Evolutionary conservation across 2,113 vertebrate species (phyloP).

Genomic region (cat (Felis catus)): DNA sequence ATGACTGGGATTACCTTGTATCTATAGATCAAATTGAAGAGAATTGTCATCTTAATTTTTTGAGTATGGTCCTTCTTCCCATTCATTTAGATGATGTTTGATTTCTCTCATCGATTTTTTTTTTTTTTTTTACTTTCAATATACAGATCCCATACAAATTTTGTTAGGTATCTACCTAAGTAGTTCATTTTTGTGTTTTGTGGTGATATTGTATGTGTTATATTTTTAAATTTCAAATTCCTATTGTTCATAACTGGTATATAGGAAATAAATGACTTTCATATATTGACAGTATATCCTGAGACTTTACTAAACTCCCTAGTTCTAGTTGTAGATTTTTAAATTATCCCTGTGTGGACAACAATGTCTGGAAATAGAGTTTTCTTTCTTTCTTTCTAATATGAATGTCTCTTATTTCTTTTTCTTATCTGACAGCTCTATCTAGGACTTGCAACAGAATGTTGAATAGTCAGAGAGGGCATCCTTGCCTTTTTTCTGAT

Average conservation of each 20-base stretch:
- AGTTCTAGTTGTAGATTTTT: not conserved
- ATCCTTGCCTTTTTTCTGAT: not conserved
- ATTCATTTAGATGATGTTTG: not conserved
- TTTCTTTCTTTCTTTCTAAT: not conserved
- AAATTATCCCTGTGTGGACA: not conserved
- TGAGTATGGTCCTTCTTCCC: not conserved
- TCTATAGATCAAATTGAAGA: not conserved
- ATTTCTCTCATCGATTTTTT: not conserved
- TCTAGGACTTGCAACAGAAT: not conserved
- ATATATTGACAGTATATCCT: not conserved
- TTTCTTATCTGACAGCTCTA: not conserved
- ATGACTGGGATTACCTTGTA: not conserved
- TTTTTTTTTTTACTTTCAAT: not conserved
- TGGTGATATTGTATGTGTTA: not conserved
- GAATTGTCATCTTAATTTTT: not conserved
- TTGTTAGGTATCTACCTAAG: not conserved
- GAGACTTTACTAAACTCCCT: not conserved
- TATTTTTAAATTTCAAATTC: slow-evolving; percentile 2
- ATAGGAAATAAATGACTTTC: not conserved
- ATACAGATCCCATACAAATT: not conserved
- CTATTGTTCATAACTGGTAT: not conserved
- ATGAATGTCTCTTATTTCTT: not conserved
- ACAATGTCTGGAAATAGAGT: not conserved
- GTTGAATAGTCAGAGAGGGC: not conserved
- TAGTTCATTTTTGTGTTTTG: not conserved